These are phyloP conservation scores for Taeniopygia guttata DNA, from an alignment of 2,797 vertebrate species.

Conservation along the genomic window DNA sequence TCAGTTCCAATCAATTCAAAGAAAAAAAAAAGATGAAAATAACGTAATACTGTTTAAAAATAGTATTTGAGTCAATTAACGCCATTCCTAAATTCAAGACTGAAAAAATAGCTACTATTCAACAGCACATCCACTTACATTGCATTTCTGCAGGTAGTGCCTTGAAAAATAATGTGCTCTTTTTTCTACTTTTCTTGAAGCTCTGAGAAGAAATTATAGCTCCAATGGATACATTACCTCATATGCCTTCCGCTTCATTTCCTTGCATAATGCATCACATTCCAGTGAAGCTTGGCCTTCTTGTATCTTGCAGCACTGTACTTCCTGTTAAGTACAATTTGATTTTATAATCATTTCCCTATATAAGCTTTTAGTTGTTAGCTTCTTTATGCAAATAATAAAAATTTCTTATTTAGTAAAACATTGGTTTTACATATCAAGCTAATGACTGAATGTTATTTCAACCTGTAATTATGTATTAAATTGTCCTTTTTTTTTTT, in stretches of 20 bases:
- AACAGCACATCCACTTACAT: not conserved
- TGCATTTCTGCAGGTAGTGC: not conserved
- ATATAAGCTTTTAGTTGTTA: not conserved
- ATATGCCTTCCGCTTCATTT: constrained; percentile 83
- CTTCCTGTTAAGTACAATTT: constrained; percentile 77
- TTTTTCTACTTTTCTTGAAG: not conserved
- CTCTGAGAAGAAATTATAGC: not conserved
- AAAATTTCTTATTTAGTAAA: not conserved
- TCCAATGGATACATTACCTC: constrained; percentile 77
- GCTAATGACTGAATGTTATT: not conserved
- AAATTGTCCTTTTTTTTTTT: not conserved
- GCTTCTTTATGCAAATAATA: not conserved
- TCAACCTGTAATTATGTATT: not conserved
- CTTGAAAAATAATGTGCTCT: not conserved
- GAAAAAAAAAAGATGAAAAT: not conserved
- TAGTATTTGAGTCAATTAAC: not conserved
- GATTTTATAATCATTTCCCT: not conserved
- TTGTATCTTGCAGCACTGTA: constrained; percentile 78
- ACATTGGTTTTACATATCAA: not conserved
- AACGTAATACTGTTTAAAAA: not conserved
- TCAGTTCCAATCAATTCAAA: not conserved
- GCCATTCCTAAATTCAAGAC: not conserved
- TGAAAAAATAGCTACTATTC: not conserved
- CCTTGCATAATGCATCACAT: constrained; percentile 85
- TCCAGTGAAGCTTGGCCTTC: constrained; percentile 74